Conservation (phyloP, 2,888 invertebrate species). For the Coecobrya sp. region DNA sequence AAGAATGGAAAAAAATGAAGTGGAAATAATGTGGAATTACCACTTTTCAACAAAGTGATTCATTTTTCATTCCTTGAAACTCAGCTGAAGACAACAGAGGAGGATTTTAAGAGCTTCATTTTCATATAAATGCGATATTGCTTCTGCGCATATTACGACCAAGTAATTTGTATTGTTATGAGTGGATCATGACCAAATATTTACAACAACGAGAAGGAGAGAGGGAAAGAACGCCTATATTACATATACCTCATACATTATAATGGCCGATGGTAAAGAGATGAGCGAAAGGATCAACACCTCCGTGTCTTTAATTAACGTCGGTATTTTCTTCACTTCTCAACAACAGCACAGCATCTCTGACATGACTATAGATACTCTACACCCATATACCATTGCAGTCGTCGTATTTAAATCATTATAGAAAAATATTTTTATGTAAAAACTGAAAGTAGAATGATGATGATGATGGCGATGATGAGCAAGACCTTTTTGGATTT, state of each 20-base stretch:
- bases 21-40: constrained; percentile 68
- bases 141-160: constrained; percentile 36
- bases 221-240: too few relatives aligned
- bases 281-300: constrained; percentile 70
- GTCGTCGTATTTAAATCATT: neutral
- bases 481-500: constrained; percentile 46
- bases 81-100: neutral
- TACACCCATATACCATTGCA: constrained; percentile 1
- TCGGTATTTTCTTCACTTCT: constrained; percentile 63
- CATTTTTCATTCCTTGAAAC: constrained; percentile 32
- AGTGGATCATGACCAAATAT: constrained; percentile 72
- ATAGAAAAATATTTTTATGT: constrained; percentile 38
- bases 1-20: constrained; percentile 13
- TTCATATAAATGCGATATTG: constrained; percentile 21
- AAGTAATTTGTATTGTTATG: constrained; percentile 73
- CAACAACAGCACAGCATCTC: neutral
- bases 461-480: neutral
- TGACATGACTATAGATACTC: neutral
- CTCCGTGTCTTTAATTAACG: constrained; percentile 74
- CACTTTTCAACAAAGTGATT: constrained; percentile 75
- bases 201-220: constrained; percentile 29
- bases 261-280: neutral
- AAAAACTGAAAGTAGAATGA: constrained; percentile 63
- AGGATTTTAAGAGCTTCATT: constrained; percentile 27
- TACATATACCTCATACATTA: too few relatives aligned